Percentiles rank a stretch among this genome's conserved stretches.
phyloP scores from a whole-genome alignment of 2,797 vertebrate genomes.

The Acanthornis magna region DNA sequence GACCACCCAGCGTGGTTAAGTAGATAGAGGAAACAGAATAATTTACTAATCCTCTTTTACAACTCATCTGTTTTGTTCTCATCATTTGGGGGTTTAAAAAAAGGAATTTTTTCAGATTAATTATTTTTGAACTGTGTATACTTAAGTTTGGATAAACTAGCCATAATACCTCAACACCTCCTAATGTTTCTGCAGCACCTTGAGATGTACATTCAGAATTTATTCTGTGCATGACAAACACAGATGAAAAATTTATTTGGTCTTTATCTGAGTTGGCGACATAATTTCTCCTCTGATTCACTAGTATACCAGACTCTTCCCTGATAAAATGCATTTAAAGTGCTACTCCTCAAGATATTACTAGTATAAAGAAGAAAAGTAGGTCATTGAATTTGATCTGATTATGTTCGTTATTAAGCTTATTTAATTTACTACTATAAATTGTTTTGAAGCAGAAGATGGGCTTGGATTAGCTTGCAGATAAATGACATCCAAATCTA shows the following conservation, averaged over 20 bases:
- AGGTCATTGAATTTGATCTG: slow-evolving; percentile 15
- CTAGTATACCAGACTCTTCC: neutral
- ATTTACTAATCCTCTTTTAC: slow-evolving; percentile 3
- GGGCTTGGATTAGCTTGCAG: neutral
- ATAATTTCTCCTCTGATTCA: neutral
- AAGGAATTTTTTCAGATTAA: neutral
- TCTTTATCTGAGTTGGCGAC: neutral
- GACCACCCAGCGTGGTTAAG: slow-evolving; percentile 12
- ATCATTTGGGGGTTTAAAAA: neutral
- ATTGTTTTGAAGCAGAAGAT: neutral
- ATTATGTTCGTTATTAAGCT: slow-evolving; percentile 7
- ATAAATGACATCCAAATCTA: slow-evolving; percentile 10
- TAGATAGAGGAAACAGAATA: neutral
- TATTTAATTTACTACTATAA: slow-evolving; percentile 4
- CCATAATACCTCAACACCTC: neutral
- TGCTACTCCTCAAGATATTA: neutral
- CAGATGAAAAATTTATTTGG: neutral
- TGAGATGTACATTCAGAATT: neutral
- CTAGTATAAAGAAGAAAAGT: neutral
- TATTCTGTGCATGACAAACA: neutral
- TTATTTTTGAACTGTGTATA: neutral
- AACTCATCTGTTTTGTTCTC: neutral
- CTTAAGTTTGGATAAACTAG: neutral
- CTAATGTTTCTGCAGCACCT: neutral
- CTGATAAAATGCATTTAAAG: neutral